These are phyloP conservation scores for Lepus timidus DNA, from an alignment of 2,113 vertebrate species.

Conservation along the genomic window DNA sequence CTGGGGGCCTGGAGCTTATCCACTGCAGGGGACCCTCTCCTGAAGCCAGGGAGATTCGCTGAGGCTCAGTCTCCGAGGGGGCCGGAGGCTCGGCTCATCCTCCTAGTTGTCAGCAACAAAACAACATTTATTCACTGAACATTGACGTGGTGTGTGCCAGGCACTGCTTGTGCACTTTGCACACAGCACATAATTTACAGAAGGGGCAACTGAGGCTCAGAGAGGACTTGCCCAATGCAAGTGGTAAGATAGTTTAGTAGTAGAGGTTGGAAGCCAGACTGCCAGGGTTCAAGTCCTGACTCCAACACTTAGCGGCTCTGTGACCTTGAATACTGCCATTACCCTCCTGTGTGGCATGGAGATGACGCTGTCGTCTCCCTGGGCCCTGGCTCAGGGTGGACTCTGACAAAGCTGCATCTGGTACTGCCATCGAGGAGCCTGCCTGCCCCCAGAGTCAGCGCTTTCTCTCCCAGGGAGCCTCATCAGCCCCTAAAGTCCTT, in stretches of 20 bases:
- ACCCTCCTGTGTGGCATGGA: neutral
- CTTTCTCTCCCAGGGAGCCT: too few species aligned
- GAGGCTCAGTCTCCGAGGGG: neutral
- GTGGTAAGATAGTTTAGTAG: neutral
- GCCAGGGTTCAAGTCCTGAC: neutral
- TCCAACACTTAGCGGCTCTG: neutral
- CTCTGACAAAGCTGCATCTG: neutral
- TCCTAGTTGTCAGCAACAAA: neutral
- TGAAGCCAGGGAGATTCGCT: neutral
- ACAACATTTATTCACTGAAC: neutral
- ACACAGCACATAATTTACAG: neutral
- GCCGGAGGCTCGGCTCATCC: neutral
- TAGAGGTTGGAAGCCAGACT: neutral
- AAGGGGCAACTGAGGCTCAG: neutral
- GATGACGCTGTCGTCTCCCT: neutral
- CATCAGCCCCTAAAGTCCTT: fast-evolving
- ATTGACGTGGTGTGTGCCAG: neutral
- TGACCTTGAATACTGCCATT: neutral
- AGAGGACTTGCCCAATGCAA: neutral
- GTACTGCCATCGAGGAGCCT: neutral
- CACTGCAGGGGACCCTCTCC: neutral
- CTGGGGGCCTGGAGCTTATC: neutral
- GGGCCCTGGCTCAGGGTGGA: neutral
- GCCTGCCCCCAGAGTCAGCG: too few species aligned
- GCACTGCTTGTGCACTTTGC: neutral